These are phyloP conservation scores for Eumaeus atala DNA, from an alignment of 1,140 invertebrate species.

Conservation along the genomic window DNA sequence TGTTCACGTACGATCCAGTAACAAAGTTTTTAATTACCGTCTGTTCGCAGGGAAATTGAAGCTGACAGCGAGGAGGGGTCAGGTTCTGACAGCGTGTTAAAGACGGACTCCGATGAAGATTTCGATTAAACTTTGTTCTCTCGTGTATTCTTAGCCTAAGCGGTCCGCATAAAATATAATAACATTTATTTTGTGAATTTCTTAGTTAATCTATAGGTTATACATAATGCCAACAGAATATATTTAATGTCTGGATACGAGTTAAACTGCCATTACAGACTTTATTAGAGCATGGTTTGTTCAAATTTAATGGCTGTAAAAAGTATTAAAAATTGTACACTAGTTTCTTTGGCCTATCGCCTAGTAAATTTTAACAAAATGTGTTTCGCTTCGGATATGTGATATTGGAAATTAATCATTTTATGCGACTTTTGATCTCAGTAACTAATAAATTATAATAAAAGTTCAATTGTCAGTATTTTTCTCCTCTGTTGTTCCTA, in stretches of 20 bases:
- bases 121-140: constrained; percentile 45
- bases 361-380: constrained; percentile 25
- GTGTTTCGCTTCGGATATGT: constrained; percentile 27
- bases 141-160: constrained; percentile 16
- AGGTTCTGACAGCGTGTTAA: constrained; percentile 57
- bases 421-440: constrained; percentile 65
- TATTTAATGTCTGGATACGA: no score
- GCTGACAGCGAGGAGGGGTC: constrained; percentile 60
- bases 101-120: constrained; percentile 65
- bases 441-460: constrained; percentile 57
- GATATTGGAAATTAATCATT: constrained; percentile 42
- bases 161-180: neutral
- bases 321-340: neutral
- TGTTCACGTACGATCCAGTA: no score
- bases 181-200: no score
- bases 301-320: neutral
- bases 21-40: constrained; percentile 10
- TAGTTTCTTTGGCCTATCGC: constrained; percentile 25
- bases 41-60: constrained; percentile 44
- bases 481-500: neutral
- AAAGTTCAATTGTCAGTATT: constrained; percentile 29
- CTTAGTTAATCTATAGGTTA: no score
- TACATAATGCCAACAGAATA: no score
- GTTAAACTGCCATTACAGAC: no score
- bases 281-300: no score